These are phyloP conservation scores for Notothenia rossii DNA, from an alignment of 2,113 vertebrate genomes.

Conservation along the genomic window DNA sequence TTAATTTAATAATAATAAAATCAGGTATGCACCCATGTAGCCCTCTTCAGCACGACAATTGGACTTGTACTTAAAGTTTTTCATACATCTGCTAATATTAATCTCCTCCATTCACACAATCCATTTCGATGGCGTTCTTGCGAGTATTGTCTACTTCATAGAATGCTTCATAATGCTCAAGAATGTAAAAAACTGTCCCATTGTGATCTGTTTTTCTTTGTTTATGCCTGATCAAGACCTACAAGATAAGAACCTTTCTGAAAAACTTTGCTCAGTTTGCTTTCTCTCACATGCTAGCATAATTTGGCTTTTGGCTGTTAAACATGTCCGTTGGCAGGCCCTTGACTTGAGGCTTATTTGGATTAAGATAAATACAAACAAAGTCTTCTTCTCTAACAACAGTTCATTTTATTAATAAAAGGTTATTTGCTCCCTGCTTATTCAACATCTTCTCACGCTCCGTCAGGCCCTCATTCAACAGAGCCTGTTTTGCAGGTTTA, in stretches of 20 bases:
- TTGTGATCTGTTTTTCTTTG: neutral
- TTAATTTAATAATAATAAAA: neutral
- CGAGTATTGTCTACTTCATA: neutral
- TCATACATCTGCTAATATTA: neutral
- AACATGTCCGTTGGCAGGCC: slow-evolving; percentile 1
- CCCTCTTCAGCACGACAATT: neutral
- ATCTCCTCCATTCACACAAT: neutral
- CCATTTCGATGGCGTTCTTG: neutral
- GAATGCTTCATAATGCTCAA: neutral
- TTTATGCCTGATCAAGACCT: neutral
- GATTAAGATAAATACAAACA: neutral
- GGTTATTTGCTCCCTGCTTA: neutral
- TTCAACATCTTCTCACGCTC: slow-evolving; percentile 6
- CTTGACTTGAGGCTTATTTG: neutral
- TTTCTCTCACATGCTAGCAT: slow-evolving; percentile 4
- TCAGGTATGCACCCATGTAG: neutral
- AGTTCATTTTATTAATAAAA: slow-evolving; percentile 8
- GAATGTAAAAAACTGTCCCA: neutral
- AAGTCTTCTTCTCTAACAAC: slow-evolving; percentile 1
- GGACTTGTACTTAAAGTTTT: neutral
- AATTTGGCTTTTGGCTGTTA: slow-evolving; percentile 5
- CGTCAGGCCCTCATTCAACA: too few species aligned
- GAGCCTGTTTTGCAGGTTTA: too few species aligned
- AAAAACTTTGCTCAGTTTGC: neutral
- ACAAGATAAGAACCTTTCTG: neutral